Evolutionary conservation across 1,140 invertebrate genomes (phyloP), one percentile per base, ranked within the genome.

Genomic region (Brachionus sp.): DNA sequence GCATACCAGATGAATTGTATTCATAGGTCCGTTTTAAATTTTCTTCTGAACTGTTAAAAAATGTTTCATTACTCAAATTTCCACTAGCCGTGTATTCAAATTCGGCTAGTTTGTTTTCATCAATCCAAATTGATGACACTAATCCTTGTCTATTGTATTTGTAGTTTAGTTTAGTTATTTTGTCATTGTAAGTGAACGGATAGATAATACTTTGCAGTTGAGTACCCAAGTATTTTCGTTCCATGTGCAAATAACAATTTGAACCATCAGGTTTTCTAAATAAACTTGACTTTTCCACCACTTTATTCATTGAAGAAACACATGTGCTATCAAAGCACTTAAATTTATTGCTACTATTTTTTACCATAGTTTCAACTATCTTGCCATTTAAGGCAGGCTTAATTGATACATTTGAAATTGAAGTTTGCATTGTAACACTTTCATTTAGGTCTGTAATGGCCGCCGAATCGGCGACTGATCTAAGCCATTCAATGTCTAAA

Each of bases 401-500:
- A 19, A 70, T 70, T 1, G 29, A 37, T 13, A 70, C 25, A 70
- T 16, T 39, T 37, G 66, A 70, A 70, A 37, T 37, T 6, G 66
- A 35, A 1, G 29, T n/a, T 37, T 70, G 66, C 66, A 70, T 42
- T 19, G 3, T 7, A 16, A 3, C 25, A 19, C 29, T 6, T 19
- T 70, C 66, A 19, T 5, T 10, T n/a, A 70, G 9, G 2, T 42
- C 33, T 16, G 29, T 70, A 5, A 3, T 13, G 2, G 10, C 10
- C 62, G 33, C n/a, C n/a, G n/a, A 37, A 37, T 70, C 35, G n/a
- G 66, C 66, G 6, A 70, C 16, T 2, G 66, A 70, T 33, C 16
- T 70, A 16, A 70, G 66, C 29, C 29, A 70, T 70, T 70, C 33
- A 37, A 70, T 70, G 33, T 70, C 33, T 7, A 70, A 70, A 70